Evolutionary conservation across 2,888 invertebrate genomes (phyloP), one percentile per base, ranked within the genome.

Genomic region (Tachina fera): DNA sequence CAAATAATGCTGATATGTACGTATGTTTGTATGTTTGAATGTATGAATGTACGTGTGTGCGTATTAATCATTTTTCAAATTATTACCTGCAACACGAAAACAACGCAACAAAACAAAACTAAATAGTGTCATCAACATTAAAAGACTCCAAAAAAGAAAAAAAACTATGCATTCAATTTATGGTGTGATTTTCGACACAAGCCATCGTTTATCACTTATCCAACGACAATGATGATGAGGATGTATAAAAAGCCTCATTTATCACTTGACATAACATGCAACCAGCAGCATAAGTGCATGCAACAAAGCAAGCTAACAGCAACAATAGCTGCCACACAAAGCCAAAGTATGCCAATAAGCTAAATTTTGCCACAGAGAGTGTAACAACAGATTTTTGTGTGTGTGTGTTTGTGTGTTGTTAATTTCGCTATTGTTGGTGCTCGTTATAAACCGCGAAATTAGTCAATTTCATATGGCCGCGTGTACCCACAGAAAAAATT

Each of bases 191-290:
- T 78, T 78, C 72, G 67, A 83, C 83, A 83, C 83, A 83, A 78
- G 86, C 86, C 71, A 79, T 86, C 83, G 83, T 86, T 86, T 86
- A 83, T 86, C 86, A 86, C 79, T 83, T 86, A 86, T 83, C 83
- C 81, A 74, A 72, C 16, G 67, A 72, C 72, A 83, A 78, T 60
- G 70, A 61, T 60, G 71, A 71, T 77, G 84, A 71, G 70, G 83
- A 76, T 72, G 79, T 76, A 75, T 60, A 76, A 86, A 86, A 83
- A 80, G 86, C 56, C 71, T 79, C 83, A 86, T 86, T 86, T 86
- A 76, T 86, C 86, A 86, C 76, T 76, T 76, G 86, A 61, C 79
- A 78, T 61, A 83, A 78, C 83, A 81, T 68, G 81, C 81, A 81
- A 81, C 83, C 75, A 61, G 81, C 81, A 81, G 75, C 68, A 75